Base-by-base conservation (phyloP, 2,113 vertebrate genomes). In the Dinomys branickii region DNA sequence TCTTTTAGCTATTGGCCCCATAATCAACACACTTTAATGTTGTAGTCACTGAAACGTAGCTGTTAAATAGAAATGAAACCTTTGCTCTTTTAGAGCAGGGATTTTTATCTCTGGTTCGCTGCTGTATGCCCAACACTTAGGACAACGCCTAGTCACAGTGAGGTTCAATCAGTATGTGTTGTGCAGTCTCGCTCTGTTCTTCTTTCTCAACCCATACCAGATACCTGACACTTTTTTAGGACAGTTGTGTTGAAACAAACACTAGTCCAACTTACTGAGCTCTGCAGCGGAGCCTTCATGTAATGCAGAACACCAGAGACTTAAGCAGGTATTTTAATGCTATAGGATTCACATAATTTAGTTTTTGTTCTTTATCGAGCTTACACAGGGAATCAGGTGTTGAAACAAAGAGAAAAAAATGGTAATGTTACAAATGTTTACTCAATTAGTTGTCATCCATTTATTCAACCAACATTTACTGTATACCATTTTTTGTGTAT, bases 61-160 rank as follows among this genome's bases (percentile, higher is more conserved):
- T 92, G 1, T 8, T 4, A 88, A 82, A 67, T 75, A 44, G 9
- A 73, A 82, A 56, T 1, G 14, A 69, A 14, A 54, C 9, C 19
- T 87, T 81, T 35, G 61, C 85, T 30, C 9, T 41, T 17, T 44
- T 30, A 77, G 17, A 63, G 1, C 35, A 77, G 8, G 12, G 4
- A 56, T 77, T 93, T 95, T 95, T 75, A 71, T 91, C n/a, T 61
- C n/a, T 77, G 58, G 7, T 84, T 90, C 19, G 19, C 50, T 54
- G 20, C 6, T 83, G 0, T 41, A 38, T 75, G 9, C 1, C 7
- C 24, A 75, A 75, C 9, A 56, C 1, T 24, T 41, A 47, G 3
- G 89, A 78, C 9, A 90, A 59, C 69, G 54, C 17, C 50, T 81
- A 38, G 33, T 24, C 16, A 16, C 41, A 75, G 1, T 84, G 95